A percentile compares a stretch with the other conserved stretches of the same genome.
Evolutionary conservation across 2,888 invertebrate genomes (phyloP).

Genomic region (Hyposoter didymator): DNA sequence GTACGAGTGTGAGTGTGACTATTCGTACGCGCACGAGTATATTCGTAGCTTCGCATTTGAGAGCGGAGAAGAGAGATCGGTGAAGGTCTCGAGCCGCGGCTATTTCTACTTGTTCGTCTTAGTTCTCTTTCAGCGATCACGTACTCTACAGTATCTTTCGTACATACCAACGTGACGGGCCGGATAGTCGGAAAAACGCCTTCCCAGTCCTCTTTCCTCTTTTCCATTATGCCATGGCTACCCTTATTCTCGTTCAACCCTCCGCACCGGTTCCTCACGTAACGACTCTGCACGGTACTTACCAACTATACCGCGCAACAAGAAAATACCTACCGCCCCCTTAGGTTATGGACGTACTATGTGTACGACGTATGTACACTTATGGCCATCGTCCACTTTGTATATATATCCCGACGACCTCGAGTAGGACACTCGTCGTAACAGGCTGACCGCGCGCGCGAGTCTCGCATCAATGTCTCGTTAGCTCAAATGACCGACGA

Average conservation of each 20-base stretch:
- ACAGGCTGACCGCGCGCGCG: not conserved
- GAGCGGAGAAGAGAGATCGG: conserved; percentile 24
- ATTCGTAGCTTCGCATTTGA: conserved; percentile 15
- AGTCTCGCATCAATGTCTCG: conserved; percentile 56
- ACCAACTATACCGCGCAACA: conserved; percentile 8
- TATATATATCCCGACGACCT: not conserved
- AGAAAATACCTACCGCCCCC: conserved; percentile 35
- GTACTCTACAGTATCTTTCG: conserved; percentile 51
- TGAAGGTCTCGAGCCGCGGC: conserved; percentile 14
- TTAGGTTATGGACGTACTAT: conserved; percentile 24
- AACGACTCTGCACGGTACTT: conserved; percentile 44
- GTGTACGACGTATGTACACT: conserved; percentile 4
- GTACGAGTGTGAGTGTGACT: not conserved
- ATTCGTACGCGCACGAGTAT: not conserved
- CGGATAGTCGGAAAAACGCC: conserved; percentile 34
- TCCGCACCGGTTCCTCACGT: conserved; percentile 40
- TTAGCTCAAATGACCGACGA: conserved; percentile 51
- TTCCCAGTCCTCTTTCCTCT: conserved; percentile 12
- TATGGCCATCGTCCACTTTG: not conserved
- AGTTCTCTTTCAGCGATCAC: conserved; percentile 58
- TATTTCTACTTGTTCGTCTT: conserved; percentile 45
- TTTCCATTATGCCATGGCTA: conserved; percentile 31
- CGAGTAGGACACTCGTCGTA: conserved; percentile 42
- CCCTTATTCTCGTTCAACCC: conserved; percentile 42
- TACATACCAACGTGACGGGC: conserved; percentile 56